phyloP scores from a whole-genome alignment of 2,113 vertebrate species.

The Cercocebus atys region DNA sequence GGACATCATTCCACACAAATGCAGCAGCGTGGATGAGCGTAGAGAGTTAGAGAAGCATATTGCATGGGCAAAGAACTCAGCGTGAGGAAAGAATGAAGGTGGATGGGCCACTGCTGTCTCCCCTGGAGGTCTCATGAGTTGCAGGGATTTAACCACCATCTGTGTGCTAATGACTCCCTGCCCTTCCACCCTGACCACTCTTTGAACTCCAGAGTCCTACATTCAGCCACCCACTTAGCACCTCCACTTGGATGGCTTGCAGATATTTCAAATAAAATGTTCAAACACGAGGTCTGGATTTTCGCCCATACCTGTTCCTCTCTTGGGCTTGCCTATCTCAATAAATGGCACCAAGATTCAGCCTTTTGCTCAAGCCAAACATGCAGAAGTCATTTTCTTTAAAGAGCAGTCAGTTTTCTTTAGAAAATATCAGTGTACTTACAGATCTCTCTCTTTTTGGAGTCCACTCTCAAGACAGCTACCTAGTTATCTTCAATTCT shows the following conservation, averaged over 20 bases:
- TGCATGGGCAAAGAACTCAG: background rate
- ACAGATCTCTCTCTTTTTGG: background rate
- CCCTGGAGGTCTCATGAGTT: background rate
- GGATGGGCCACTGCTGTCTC: background rate
- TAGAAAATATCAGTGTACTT: fast-evolving
- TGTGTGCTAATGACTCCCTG: background rate
- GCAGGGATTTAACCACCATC: background rate
- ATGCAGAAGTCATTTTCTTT: fast-evolving
- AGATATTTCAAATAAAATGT: background rate
- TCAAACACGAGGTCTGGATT: fast-evolving
- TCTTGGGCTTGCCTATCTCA: fast-evolving
- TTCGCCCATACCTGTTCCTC: too few relatives aligned
- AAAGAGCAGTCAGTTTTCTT: too few relatives aligned
- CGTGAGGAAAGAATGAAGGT: fast-evolving
- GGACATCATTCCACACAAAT: fast-evolving
- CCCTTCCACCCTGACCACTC: fast-evolving
- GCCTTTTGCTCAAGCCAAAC: too few relatives aligned
- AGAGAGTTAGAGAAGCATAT: fast-evolving
- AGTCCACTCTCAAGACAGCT: background rate
- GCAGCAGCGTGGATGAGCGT: fast-evolving
- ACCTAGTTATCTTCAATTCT: fast-evolving
- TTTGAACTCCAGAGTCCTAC: fast-evolving
- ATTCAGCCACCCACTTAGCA: background rate
- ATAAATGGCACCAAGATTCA: background rate
- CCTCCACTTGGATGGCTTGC: background rate